A percentile compares a stretch with the other conserved stretches of the same genome.
These are phyloP conservation scores for Aix galericulata DNA, from an alignment of 2,113 vertebrate species.

Conservation along the genomic window DNA sequence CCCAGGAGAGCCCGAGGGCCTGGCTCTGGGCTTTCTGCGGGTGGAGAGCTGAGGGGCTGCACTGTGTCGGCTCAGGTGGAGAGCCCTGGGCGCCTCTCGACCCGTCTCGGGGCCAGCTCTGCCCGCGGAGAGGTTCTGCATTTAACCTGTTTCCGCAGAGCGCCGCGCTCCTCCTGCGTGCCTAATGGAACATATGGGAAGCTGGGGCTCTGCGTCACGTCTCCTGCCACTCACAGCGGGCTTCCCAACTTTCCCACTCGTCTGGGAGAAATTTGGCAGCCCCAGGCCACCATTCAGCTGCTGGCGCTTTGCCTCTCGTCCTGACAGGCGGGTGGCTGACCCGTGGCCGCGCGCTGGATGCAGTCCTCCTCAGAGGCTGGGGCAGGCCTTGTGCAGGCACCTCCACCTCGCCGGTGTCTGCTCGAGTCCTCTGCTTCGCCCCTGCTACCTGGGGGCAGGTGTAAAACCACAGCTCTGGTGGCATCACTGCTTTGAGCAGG, in stretches of 20 bases:
- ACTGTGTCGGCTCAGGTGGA: background rate
- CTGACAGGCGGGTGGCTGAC: fast-evolving
- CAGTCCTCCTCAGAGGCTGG: background rate
- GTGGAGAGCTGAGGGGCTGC: background rate
- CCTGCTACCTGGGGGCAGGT: background rate
- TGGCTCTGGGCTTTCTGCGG: background rate
- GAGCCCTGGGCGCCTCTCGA: background rate
- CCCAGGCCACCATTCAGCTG: background rate
- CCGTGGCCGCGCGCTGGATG: background rate
- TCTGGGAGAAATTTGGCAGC: constrained; percentile 24
- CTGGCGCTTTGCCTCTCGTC: background rate
- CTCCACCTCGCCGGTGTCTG: no score
- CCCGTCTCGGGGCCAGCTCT: fast-evolving
- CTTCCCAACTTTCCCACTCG: background rate
- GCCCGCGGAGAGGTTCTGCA: fast-evolving
- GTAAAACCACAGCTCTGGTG: background rate
- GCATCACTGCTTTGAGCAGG: background rate
- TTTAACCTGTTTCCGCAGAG: constrained; percentile 12
- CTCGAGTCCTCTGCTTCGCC: background rate
- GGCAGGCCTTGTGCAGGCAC: background rate
- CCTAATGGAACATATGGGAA: constrained; percentile 21
- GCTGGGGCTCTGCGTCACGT: background rate
- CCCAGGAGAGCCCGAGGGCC: background rate
- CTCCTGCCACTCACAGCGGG: constrained; percentile 28
- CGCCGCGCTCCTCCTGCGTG: fast-evolving